Evolutionary conservation across 2,797 vertebrate species (phyloP).

Genomic region (Sarcoramphus papa): DNA sequence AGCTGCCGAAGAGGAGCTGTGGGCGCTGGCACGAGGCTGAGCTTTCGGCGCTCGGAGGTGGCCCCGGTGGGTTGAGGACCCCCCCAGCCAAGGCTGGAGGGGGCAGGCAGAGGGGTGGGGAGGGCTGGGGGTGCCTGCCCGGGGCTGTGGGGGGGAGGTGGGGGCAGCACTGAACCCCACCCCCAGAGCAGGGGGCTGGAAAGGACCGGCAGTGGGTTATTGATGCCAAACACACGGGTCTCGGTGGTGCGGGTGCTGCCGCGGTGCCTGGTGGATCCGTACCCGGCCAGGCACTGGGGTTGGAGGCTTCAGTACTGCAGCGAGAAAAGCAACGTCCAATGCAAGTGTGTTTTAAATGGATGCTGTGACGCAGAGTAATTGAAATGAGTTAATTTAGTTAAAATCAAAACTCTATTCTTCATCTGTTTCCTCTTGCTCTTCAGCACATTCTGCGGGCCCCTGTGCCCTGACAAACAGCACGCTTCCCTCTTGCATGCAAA

Average conservation of each 20-base stretch:
- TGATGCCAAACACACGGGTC: not conserved
- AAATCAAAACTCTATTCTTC: not conserved
- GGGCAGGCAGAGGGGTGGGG: no score
- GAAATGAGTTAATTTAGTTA: not conserved
- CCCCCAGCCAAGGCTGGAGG: not conserved
- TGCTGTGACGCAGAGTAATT: fast-evolving
- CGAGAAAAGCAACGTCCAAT: not conserved
- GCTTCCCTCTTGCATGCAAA: not conserved
- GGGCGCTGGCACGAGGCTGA: not conserved
- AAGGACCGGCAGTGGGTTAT: fast-evolving
- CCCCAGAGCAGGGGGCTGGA: not conserved
- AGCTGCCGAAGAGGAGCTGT: not conserved
- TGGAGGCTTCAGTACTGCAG: no score
- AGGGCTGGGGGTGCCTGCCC: not conserved
- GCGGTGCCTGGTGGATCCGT: fast-evolving
- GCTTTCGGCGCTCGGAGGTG: fast-evolving
- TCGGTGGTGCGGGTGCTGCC: not conserved
- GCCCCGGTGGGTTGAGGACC: not conserved
- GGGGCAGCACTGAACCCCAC: not conserved
- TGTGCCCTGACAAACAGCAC: not conserved
- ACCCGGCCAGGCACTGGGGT: fast-evolving
- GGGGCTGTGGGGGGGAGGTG: not conserved
- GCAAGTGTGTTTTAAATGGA: not conserved
- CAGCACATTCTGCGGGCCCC: not conserved
- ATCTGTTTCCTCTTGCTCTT: not conserved